Conservation (phyloP, 2,113 vertebrate species). For the Cryptoleucopteryx plumbea region DNA sequence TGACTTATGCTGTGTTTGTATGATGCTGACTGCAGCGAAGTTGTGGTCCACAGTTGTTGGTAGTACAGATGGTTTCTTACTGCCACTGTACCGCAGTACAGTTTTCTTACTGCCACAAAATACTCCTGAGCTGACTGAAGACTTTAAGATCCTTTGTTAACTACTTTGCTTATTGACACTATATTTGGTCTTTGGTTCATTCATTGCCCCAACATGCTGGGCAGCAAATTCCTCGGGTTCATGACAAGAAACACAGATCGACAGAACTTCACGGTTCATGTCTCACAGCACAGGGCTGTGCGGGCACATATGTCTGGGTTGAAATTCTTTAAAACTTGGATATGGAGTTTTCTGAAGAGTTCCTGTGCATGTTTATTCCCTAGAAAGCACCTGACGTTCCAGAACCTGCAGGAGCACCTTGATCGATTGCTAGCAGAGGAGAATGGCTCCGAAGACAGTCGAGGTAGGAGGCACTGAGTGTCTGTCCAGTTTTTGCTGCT, state of each 20-base stretch:
- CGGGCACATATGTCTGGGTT: not conserved
- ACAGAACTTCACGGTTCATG: not conserved
- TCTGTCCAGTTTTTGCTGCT: not conserved
- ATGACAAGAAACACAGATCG: not conserved
- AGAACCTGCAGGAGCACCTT: conserved; percentile 87
- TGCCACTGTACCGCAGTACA: not conserved
- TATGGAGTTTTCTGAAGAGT: not conserved
- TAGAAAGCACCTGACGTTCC: conserved; percentile 91
- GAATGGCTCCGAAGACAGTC: conserved; percentile 71
- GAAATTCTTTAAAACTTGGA: not conserved
- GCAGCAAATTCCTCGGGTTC: not conserved
- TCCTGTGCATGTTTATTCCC: not conserved
- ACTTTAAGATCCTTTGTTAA: not conserved
- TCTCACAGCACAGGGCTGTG: not conserved
- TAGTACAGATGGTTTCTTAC: not conserved
- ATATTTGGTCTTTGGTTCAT: not conserved
- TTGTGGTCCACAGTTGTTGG: not conserved
- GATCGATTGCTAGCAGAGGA: conserved; percentile 85
- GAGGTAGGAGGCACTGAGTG: conserved; percentile 66
- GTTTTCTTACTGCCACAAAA: not conserved
- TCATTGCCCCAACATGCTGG: not conserved
- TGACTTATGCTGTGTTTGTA: not conserved
- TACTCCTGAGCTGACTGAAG: not conserved
- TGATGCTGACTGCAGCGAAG: not conserved
- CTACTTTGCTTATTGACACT: not conserved